A percentile compares a stretch with the other conserved stretches of the same genome.
Conservation (phyloP, 35 echinoderm and acorn worm genomes). For the Patiria miniata region DNA sequence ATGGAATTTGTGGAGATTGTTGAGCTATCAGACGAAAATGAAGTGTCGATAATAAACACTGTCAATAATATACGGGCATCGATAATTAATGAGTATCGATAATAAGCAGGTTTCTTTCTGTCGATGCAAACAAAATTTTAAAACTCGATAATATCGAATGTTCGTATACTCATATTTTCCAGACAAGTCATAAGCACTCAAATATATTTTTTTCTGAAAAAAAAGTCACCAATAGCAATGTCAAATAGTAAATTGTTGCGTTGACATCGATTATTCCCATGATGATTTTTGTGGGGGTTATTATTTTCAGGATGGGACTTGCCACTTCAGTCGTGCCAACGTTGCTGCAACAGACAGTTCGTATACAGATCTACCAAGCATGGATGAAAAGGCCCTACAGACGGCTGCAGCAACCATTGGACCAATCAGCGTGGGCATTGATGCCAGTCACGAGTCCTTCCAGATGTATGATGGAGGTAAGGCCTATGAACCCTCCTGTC, state of each 20-base stretch:
- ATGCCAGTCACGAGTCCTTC: slow-evolving; percentile 58
- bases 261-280: no score
- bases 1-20: neutral
- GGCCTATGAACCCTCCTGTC: neutral
- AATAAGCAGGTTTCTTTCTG: no score
- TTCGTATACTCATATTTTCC: no score
- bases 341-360: slow-evolving; percentile 35
- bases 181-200: no score
- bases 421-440: slow-evolving; percentile 72
- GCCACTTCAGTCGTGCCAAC: slow-evolving; percentile 38
- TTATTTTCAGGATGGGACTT: slow-evolving; percentile 45
- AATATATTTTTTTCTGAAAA: no score
- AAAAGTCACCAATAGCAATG: no score
- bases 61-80: neutral
- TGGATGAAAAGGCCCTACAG: slow-evolving; percentile 65
- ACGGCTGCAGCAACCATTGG: slow-evolving; percentile 73
- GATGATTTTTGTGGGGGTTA: neutral
- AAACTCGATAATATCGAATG: no score
- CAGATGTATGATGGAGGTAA: slow-evolving; percentile 62
- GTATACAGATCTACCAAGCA: slow-evolving; percentile 52
- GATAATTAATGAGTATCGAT: neutral
- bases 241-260: no score
- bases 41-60: neutral
- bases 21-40: neutral
- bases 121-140: no score